These are phyloP conservation scores for Agrilus mali DNA, from an alignment of 2,888 invertebrate species.

Conservation along the genomic window DNA sequence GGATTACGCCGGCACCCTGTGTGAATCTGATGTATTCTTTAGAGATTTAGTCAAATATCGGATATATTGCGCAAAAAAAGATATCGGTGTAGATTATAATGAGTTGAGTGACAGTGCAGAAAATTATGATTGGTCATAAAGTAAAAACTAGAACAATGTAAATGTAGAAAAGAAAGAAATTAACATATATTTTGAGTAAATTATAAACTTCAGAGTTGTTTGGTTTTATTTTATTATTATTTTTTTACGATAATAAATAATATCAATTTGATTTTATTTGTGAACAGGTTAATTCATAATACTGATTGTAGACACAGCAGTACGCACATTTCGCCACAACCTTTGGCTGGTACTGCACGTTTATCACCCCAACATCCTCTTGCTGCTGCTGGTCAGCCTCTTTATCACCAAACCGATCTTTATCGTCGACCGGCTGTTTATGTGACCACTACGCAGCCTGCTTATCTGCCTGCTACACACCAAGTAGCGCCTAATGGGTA, in stretches of 20 bases:
- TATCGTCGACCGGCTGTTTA: conserved; percentile 58
- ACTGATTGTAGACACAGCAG: conserved; percentile 29
- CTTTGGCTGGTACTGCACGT: conserved; percentile 34
- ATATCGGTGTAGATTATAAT: too few relatives aligned
- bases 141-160: too few relatives aligned
- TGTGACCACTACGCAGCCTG: conserved; percentile 49
- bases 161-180: too few relatives aligned
- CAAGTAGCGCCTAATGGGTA: conserved; percentile 38
- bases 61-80: too few relatives aligned
- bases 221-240: background rate
- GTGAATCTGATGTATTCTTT: too few relatives aligned
- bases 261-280: background rate
- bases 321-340: conserved; percentile 40
- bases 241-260: background rate
- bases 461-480: conserved; percentile 39
- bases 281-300: background rate
- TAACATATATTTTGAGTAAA: too few relatives aligned
- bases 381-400: conserved; percentile 42
- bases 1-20: too few relatives aligned
- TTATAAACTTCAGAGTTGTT: background rate
- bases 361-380: conserved; percentile 41
- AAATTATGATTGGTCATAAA: too few relatives aligned
- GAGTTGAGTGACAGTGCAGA: too few relatives aligned
- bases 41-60: too few relatives aligned
- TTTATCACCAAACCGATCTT: conserved; percentile 49